Conservation (phyloP, 2,113 vertebrate species). For the Pluvialis apricaria region DNA sequence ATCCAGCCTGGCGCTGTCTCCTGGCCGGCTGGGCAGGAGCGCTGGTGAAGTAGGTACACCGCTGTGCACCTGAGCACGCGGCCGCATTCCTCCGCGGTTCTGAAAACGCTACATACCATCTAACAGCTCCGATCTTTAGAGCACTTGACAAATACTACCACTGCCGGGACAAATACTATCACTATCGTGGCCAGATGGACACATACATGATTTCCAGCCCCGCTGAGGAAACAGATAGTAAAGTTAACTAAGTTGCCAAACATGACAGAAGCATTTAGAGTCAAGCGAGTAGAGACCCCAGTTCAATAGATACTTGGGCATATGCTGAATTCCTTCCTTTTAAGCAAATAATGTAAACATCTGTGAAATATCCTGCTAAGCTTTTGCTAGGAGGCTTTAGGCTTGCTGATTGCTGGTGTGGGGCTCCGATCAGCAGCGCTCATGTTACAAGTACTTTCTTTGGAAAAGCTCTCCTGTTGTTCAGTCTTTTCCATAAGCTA, state of each 20-base stretch:
- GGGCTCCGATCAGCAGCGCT: neutral
- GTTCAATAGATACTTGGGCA: neutral
- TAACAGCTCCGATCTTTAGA: neutral
- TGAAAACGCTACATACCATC: neutral
- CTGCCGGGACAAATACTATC: neutral
- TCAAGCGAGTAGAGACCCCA: neutral
- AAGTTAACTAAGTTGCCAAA: neutral
- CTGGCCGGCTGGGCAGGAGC: neutral
- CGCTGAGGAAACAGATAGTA: neutral
- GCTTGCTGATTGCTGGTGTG: neutral
- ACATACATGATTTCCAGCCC: neutral
- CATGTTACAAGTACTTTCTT: neutral
- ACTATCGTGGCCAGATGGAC: neutral
- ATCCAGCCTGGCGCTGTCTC: neutral
- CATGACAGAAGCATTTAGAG: neutral
- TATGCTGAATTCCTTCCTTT: neutral
- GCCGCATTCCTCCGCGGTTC: fast-evolving
- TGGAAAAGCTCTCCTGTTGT: neutral
- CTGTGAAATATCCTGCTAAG: neutral
- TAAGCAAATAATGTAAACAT: neutral
- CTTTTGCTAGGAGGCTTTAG: neutral
- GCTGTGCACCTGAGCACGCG: neutral
- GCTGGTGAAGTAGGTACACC: neutral
- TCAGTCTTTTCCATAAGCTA: neutral
- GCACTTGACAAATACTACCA: neutral